Conservation (phyloP, 2,797 vertebrate genomes). For the Petrocephalus sullivani region DNA sequence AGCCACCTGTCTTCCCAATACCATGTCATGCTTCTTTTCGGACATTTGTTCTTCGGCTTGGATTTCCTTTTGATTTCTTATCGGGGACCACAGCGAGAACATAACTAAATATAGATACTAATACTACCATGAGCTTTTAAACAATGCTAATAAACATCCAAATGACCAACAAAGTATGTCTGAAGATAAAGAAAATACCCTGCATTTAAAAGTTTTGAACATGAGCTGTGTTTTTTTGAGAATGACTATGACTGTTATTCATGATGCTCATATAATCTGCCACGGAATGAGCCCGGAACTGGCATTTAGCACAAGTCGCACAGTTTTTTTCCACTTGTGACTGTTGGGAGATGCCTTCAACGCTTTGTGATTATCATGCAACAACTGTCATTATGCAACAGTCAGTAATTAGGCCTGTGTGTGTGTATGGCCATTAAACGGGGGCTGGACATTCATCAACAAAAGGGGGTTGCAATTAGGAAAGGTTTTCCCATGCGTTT, state of each 20-base stretch:
- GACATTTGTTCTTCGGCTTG: neutral
- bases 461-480: constrained; percentile 7
- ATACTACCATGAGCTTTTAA: neutral
- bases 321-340: neutral
- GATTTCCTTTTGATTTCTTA: neutral
- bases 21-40: neutral
- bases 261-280: neutral
- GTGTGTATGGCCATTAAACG: neutral
- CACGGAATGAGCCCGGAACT: neutral
- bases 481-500: neutral
- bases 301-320: neutral
- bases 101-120: neutral
- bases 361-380: constrained; percentile 9
- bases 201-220: neutral
- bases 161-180: neutral
- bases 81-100: neutral
- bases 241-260: neutral
- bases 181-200: neutral
- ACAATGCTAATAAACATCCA: neutral
- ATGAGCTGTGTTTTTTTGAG: neutral
- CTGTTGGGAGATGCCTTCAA: constrained; percentile 6
- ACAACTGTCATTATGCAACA: constrained; percentile 8
- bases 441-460: constrained; percentile 2
- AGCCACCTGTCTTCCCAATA: neutral
- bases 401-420: constrained; percentile 12